phyloP scores from a whole-genome alignment of 2,888 invertebrate genomes.

The Bombylius major region DNA sequence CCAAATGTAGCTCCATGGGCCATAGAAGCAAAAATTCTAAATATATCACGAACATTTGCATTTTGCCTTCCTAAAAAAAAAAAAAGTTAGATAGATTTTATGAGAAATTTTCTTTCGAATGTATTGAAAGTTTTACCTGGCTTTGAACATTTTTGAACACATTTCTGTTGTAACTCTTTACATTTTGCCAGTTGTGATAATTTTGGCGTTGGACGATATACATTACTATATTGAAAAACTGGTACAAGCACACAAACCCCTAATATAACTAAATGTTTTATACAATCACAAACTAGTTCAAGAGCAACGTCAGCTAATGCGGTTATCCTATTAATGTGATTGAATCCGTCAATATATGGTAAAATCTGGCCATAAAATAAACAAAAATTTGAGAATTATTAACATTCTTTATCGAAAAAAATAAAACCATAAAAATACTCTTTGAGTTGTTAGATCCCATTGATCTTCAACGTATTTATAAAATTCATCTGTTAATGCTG shows the following conservation, averaged over 20 bases:
- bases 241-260: conserved; percentile 62
- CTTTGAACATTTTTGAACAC: conserved; percentile 55
- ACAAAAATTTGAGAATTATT: background rate
- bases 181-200: conserved; percentile 52
- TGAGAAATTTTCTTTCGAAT: background rate
- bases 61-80: conserved; percentile 44
- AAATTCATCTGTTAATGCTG: conserved; percentile 58
- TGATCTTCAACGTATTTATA: conserved; percentile 52
- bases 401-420: background rate
- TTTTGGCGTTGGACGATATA: conserved; percentile 59
- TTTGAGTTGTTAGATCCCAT: conserved; percentile 75
- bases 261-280: conserved; percentile 67
- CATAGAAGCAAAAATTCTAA: conserved; percentile 64
- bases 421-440: conserved; percentile 41
- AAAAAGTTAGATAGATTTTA: conserved; percentile 4
- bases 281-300: conserved; percentile 65
- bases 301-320: conserved; percentile 68
- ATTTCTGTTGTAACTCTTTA: conserved; percentile 52
- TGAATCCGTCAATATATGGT: conserved; percentile 68
- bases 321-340: conserved; percentile 68
- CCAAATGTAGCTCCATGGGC: conserved; percentile 63
- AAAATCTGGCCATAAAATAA: conserved; percentile 42
- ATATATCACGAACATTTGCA: conserved; percentile 56
- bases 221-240: conserved; percentile 68
- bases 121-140: conserved; percentile 37